Evolutionary conservation across 2,888 invertebrate genomes (phyloP).

Genomic region (Trilocha varians): DNA sequence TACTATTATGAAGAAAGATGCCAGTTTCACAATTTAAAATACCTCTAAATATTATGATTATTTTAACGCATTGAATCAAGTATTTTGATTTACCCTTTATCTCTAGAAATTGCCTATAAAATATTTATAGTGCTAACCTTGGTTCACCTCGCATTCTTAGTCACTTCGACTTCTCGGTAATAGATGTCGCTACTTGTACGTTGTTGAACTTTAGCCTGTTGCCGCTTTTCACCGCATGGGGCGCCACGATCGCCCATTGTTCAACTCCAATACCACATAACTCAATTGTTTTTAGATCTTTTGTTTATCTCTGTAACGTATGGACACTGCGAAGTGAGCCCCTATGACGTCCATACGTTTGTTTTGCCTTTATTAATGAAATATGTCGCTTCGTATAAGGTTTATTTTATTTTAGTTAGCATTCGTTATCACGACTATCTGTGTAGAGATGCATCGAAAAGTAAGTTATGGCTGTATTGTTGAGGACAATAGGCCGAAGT

Average conservation of each 20-base stretch:
- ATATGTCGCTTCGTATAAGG: conserved; percentile 67
- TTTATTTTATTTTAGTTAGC: conserved; percentile 72
- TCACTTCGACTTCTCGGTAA: conserved; percentile 40
- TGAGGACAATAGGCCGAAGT: conserved; percentile 65
- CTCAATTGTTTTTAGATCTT: conserved; percentile 61
- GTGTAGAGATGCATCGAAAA: conserved; percentile 63
- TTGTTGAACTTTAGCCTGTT: conserved; percentile 13
- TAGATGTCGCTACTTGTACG: conserved; percentile 53
- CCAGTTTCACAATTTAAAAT: too few relatives aligned
- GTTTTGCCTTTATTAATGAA: conserved; percentile 73
- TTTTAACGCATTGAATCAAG: too few relatives aligned
- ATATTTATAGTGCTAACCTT: conserved; percentile 20
- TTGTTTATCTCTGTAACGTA: conserved; percentile 72
- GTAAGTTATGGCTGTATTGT: conserved; percentile 71
- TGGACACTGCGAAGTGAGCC: conserved; percentile 71
- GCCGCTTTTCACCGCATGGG: conserved; percentile 62
- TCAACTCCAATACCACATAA: conserved; percentile 67
- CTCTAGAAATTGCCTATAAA: too few relatives aligned
- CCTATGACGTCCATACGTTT: conserved; percentile 61
- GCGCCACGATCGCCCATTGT: conserved; percentile 70
- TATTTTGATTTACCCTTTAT: too few relatives aligned
- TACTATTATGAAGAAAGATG: too few relatives aligned
- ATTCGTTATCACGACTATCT: conserved; percentile 73
- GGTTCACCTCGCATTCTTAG: conserved; percentile 27
- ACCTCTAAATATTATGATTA: too few relatives aligned